phyloP scores from a whole-genome alignment of 2,797 vertebrate species.

The Chiroxiphia lanceolata region DNA sequence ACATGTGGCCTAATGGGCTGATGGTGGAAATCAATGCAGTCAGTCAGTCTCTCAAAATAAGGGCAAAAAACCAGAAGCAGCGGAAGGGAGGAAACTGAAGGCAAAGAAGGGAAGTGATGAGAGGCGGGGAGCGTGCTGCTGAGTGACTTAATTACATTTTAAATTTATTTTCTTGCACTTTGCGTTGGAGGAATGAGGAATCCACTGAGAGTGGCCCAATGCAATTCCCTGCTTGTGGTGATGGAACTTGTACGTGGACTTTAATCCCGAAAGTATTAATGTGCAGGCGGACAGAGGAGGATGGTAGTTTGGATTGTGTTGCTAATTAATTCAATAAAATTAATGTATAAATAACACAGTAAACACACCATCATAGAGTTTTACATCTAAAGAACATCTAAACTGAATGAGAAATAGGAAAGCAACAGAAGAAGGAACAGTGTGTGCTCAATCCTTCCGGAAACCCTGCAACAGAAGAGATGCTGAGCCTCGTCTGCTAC shows the following conservation, averaged over 20 bases:
- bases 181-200: background rate
- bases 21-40: background rate
- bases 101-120: conserved; percentile 2
- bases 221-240: background rate
- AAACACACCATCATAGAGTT: background rate
- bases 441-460: background rate
- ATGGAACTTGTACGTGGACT: background rate
- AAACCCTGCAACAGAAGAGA: background rate
- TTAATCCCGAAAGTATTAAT: background rate
- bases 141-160: background rate
- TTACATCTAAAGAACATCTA: background rate
- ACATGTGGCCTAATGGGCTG: fast-evolving
- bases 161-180: background rate
- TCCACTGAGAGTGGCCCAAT: fast-evolving
- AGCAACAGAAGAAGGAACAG: background rate
- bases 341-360: background rate
- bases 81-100: background rate
- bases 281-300: background rate
- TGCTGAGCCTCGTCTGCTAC: fast-evolving
- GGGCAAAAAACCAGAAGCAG: background rate
- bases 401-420: background rate
- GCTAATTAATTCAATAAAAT: background rate
- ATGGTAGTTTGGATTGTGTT: background rate
- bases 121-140: fast-evolving
- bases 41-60: background rate